Percentiles rank a stretch among this genome's conserved stretches.
phyloP scores from a whole-genome alignment of 2,888 invertebrate species.

The Acleris emargana region DNA sequence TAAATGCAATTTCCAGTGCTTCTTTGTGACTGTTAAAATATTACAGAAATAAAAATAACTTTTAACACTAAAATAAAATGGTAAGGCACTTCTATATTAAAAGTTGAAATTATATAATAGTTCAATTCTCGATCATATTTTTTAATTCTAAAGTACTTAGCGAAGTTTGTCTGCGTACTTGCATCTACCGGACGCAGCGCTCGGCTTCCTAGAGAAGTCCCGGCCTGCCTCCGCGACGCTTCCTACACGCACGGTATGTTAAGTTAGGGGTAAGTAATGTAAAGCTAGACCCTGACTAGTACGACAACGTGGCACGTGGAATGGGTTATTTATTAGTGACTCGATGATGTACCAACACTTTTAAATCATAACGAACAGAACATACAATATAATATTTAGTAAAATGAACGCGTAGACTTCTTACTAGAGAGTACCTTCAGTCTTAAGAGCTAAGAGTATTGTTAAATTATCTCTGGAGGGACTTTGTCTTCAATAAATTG shows the following conservation, averaged over 20 bases:
- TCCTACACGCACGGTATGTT: conserved; percentile 49
- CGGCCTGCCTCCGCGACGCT: conserved; percentile 43
- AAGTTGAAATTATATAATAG: conserved; percentile 65
- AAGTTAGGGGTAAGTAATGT: conserved; percentile 53
- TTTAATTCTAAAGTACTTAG: conserved; percentile 59
- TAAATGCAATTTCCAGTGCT: conserved; percentile 79
- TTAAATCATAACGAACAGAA: conserved; percentile 46
- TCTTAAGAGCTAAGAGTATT: conserved; percentile 79
- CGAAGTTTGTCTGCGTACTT: conserved; percentile 55
- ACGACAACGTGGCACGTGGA: conserved; percentile 72
- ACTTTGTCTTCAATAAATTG: conserved; percentile 70
- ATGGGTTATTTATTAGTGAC: conserved; percentile 60
- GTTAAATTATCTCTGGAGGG: conserved; percentile 77
- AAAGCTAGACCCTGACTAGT: conserved; percentile 76
- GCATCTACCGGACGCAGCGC: conserved; percentile 55
- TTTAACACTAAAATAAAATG: conserved; percentile 75
- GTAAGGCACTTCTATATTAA: conserved; percentile 83
- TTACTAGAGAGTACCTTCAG: conserved; percentile 68
- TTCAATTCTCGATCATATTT: conserved; percentile 60
- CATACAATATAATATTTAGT: conserved; percentile 30
- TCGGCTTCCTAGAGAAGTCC: conserved; percentile 33
- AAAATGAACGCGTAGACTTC: conserved; percentile 35
- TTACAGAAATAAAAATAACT: conserved; percentile 59
- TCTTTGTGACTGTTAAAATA: conserved; percentile 51
- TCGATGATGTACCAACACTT: conserved; percentile 54